Evolutionary conservation across 2,797 vertebrate genomes (phyloP).

Genomic region (Telmatherina bonti): DNA sequence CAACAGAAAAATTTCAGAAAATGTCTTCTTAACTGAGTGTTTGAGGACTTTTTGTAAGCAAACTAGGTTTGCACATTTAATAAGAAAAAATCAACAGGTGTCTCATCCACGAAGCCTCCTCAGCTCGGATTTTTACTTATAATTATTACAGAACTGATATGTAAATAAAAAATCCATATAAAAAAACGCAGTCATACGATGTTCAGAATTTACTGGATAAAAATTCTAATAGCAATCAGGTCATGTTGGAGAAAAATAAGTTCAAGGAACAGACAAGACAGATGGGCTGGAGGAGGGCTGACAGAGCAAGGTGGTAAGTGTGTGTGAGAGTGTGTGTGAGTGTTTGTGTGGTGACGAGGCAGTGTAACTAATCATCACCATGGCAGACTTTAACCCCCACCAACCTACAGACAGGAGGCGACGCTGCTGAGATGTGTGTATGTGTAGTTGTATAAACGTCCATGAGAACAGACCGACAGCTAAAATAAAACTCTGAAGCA

Average conservation of each 20-base stretch:
- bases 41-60: no score
- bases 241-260: slow-evolving; percentile 28
- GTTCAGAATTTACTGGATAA: no score
- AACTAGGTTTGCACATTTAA: no score
- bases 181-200: no score
- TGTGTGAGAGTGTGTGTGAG: slow-evolving; percentile 29
- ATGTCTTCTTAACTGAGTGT: no score
- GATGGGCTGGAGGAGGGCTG: slow-evolving; percentile 77
- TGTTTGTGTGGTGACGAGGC: slow-evolving; percentile 45
- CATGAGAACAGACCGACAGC: slow-evolving; percentile 63
- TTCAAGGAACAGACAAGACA: slow-evolving; percentile 64
- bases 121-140: no score
- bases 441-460: slow-evolving; percentile 15
- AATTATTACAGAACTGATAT: no score
- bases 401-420: slow-evolving; percentile 71
- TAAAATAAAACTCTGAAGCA: slow-evolving; percentile 71
- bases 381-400: slow-evolving; percentile 66
- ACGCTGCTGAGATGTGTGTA: slow-evolving; percentile 51
- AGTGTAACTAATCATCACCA: slow-evolving; percentile 63
- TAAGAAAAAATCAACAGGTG: no score
- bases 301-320: slow-evolving; percentile 66
- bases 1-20: no score
- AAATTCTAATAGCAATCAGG: background rate
- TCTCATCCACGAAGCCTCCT: no score
- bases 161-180: no score